phyloP scores from a whole-genome alignment of 2,113 vertebrate genomes.

The Condylura cristata region DNA sequence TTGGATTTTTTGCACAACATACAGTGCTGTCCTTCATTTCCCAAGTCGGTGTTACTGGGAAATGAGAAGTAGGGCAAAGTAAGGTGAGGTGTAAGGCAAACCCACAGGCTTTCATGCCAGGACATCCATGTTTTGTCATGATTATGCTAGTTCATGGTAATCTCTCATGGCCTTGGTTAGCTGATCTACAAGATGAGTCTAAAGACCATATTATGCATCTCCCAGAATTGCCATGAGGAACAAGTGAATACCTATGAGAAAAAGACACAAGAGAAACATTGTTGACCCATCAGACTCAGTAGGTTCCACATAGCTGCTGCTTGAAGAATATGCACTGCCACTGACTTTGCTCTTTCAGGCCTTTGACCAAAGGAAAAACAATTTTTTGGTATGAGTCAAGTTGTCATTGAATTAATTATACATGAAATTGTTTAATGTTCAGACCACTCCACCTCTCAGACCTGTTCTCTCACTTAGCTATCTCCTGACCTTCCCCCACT shows the following conservation, averaged over 20 bases:
- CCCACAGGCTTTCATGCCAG: background rate
- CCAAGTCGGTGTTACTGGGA: background rate
- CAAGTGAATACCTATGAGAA: background rate
- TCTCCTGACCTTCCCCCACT: background rate
- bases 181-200: background rate
- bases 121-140: background rate
- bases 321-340: background rate
- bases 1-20: constrained; percentile 39
- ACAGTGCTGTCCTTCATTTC: background rate
- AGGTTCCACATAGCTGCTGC: background rate
- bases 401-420: background rate
- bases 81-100: background rate
- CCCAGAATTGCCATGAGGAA: background rate
- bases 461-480: background rate
- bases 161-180: background rate
- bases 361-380: background rate
- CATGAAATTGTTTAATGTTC: background rate
- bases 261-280: background rate
- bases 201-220: background rate
- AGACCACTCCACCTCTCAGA: background rate
- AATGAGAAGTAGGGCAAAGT: no score
- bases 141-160: background rate
- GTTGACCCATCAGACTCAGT: background rate
- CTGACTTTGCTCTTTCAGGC: background rate
- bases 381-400: background rate